phyloP scores from a whole-genome alignment of 2,113 vertebrate species.

The Aphelocoma coerulescens region DNA sequence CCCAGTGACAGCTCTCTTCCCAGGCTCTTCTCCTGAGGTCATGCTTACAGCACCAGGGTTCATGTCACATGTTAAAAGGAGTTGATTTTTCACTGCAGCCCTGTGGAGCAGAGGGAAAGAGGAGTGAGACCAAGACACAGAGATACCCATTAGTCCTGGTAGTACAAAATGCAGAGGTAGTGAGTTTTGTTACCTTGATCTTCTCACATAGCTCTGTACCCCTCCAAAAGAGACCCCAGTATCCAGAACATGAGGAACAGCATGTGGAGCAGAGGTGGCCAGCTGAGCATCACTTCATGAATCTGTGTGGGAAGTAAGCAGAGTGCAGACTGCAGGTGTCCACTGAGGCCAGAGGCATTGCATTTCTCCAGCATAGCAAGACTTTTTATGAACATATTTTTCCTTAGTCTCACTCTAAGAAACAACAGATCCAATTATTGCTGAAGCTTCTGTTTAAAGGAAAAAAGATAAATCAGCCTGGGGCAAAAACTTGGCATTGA shows the following conservation, averaged over 20 bases:
- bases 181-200: neutral
- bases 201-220: neutral
- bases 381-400: neutral
- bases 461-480: neutral
- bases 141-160: neutral
- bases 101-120: neutral
- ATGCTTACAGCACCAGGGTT: neutral
- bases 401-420: neutral
- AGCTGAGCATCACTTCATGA: neutral
- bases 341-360: neutral
- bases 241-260: neutral
- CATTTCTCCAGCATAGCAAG: neutral
- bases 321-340: neutral
- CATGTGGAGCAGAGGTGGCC: neutral
- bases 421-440: slow-evolving; percentile 26
- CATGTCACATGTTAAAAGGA: neutral
- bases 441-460: slow-evolving; percentile 27
- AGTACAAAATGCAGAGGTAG: neutral
- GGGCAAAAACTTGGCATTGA: neutral
- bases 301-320: neutral
- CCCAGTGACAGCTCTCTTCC: neutral
- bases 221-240: neutral
- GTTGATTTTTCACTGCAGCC: neutral
- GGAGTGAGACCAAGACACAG: neutral
- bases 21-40: neutral